Percentiles rank a stretch among this genome's conserved stretches.
Conservation (phyloP, 1,140 invertebrate species). For the Ceratina japonica region DNA sequence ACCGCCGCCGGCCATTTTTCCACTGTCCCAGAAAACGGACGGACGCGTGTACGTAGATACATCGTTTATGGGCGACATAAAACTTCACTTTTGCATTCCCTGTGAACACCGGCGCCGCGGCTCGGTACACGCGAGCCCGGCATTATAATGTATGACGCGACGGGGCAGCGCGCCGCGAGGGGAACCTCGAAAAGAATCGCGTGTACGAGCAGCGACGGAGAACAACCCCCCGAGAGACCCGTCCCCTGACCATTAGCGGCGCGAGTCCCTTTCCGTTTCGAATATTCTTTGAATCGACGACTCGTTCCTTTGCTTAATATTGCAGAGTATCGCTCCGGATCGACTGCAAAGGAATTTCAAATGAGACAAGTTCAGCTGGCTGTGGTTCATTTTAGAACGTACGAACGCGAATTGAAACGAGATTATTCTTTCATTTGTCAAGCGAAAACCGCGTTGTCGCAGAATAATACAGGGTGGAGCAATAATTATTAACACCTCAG, state of each 20-base stretch:
- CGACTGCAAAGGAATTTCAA: too few relatives aligned
- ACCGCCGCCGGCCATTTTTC: not conserved
- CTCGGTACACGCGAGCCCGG: conserved; percentile 12
- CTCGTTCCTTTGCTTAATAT: not conserved
- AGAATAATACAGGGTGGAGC: too few relatives aligned
- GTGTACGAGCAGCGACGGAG: not conserved
- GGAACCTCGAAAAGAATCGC: conserved; percentile 36
- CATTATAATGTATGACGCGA: conserved; percentile 43
- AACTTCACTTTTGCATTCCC: conserved; percentile 47
- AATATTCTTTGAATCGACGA: not conserved
- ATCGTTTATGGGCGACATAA: conserved; percentile 49
- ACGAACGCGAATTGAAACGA: too few relatives aligned
- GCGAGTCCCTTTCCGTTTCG: not conserved
- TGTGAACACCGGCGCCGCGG: conserved; percentile 18
- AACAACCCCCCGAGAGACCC: conserved; percentile 16
- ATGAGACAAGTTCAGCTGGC: too few relatives aligned
- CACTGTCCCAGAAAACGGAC: conserved; percentile 15
- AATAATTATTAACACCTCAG: too few relatives aligned
- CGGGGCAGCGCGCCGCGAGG: conserved; percentile 29
- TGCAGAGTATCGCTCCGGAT: too few relatives aligned
- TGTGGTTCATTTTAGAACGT: too few relatives aligned
- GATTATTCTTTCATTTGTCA: too few relatives aligned
- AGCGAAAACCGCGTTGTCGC: too few relatives aligned
- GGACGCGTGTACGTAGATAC: conserved; percentile 23
- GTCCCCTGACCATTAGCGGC: conserved; percentile 5